Evolutionary conservation across 2,888 invertebrate species (phyloP), one percentile per base, ranked within the genome.

Genomic region (Vannuccia rotundouncinata): DNA sequence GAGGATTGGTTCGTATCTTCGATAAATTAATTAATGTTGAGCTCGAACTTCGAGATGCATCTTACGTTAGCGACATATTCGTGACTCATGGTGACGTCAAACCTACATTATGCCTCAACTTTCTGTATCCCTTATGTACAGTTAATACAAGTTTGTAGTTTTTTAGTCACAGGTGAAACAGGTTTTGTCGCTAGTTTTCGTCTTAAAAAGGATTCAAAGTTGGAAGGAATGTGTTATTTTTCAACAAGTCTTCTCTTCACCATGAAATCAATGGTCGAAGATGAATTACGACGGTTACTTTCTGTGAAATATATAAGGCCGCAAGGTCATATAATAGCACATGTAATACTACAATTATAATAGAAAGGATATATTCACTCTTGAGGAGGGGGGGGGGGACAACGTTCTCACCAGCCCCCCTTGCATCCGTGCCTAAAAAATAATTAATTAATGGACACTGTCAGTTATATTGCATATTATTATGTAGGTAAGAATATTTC

Each of bases 201-300:
- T 25, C 66, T 78, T 22, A 77, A 28, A 77, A 10, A n/a, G 5
- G 78, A 78, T 73, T 31, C 78, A 27, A 59, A 45, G 1, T 10
- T 78, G 10, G 59, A 78, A 2, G 78, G 78, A 29, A 78, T 73
- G 66, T 10, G 59, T 1, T 78, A 78, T 77, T 75, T 75, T 74
- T n/a, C 66, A n/a, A n/a, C 22, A 22, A 74, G 66, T 59, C 77
- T 78, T n/a, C 78, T 75, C 22, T 78, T 78, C 29, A 77, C 78
- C 31, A 78, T 78, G 78, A 78, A 78, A 59, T 25, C 60, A 29
- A 1, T 60, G 66, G 1, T 31, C n/a, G 77, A 77, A 59, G 59
- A 22, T 25, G 77, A 77, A 59, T 27, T 77, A 25, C n/a, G n/a
- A n/a, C 45, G 77, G 25, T 31, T 77, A 10, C 59, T 77, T 5